Percentiles rank a stretch among this genome's conserved stretches.
phyloP scores from a whole-genome alignment of 2,797 vertebrate species.

The Xenopus petersii region DNA sequence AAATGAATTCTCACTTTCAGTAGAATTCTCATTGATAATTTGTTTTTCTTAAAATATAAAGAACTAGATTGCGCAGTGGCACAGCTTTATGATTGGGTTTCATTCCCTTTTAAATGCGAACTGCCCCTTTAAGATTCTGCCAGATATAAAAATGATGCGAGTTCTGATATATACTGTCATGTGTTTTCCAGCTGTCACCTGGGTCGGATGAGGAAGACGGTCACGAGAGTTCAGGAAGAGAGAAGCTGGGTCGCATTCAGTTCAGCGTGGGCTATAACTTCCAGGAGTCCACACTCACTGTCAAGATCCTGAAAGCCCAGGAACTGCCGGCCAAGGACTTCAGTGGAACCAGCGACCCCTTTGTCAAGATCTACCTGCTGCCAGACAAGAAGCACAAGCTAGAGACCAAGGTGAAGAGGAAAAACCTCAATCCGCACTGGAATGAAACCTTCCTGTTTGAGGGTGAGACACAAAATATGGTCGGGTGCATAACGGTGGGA shows the following conservation, averaged over 20 bases:
- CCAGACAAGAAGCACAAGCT: slow-evolving; percentile 98
- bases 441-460: slow-evolving; percentile 98
- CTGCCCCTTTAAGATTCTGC: too few species aligned
- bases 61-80: too few species aligned
- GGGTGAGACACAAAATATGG: slow-evolving; percentile 66
- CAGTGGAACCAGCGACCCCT: slow-evolving; percentile 95
- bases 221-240: slow-evolving; percentile 84
- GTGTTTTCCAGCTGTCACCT: slow-evolving; percentile 78
- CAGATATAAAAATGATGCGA: too few species aligned
- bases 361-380: slow-evolving; percentile 96
- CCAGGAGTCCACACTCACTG: slow-evolving; percentile 95
- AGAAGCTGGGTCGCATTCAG: slow-evolving; percentile 90
- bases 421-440: slow-evolving; percentile 98
- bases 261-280: slow-evolving; percentile 97
- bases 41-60: too few species aligned
- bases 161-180: not conserved
- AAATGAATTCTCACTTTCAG: too few species aligned
- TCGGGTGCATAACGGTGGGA: too few species aligned
- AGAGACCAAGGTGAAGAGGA: slow-evolving; percentile 98
- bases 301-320: slow-evolving; percentile 96
- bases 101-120: too few species aligned
- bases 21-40: too few species aligned
- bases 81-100: too few species aligned
- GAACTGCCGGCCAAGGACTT: slow-evolving; percentile 97
- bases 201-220: slow-evolving; percentile 90